A percentile compares a stretch with the other conserved stretches of the same genome.
These are phyloP conservation scores for Gymnothorax reevesii DNA, from an alignment of 2,797 vertebrate species.

Conservation along the genomic window DNA sequence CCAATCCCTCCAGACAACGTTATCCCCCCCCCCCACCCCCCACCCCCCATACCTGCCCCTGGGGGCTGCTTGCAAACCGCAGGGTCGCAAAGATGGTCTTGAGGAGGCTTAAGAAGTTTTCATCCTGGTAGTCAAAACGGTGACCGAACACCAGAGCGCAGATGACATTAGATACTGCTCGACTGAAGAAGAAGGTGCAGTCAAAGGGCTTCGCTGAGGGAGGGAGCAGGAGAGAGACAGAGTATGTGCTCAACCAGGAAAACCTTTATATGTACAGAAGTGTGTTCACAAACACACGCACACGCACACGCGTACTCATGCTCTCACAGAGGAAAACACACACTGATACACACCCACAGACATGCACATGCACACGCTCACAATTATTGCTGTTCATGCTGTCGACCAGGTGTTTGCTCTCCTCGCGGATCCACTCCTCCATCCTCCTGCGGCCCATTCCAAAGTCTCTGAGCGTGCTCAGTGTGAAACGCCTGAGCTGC, in stretches of 20 bases:
- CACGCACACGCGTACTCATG: not conserved
- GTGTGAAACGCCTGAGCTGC: constrained; percentile 64
- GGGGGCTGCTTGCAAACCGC: constrained; percentile 51
- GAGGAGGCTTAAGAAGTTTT: constrained; percentile 61
- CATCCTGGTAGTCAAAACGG: constrained; percentile 69
- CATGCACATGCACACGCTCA: constrained; percentile 15
- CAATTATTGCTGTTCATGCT: constrained; percentile 43
- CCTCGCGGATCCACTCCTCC: constrained; percentile 71
- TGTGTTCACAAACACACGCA: constrained; percentile 10
- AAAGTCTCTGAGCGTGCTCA: constrained; percentile 68
- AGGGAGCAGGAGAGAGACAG: not conserved
- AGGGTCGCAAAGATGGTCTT: constrained; percentile 30
- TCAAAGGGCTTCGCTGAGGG: constrained; percentile 55
- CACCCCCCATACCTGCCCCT: constrained; percentile 58
- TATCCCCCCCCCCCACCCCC: too few species aligned
- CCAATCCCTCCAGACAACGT: not conserved
- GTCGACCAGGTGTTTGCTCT: constrained; percentile 56
- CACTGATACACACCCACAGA: not conserved
- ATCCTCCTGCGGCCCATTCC: constrained; percentile 72
- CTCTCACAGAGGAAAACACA: not conserved
- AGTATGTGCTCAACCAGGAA: not conserved
- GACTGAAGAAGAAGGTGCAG: constrained; percentile 55
- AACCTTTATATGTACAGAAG: not conserved
- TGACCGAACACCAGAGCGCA: constrained; percentile 70
- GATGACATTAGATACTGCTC: constrained; percentile 71